Conservation (phyloP, 2,888 invertebrate species). For the Vesta saturnalis region DNA sequence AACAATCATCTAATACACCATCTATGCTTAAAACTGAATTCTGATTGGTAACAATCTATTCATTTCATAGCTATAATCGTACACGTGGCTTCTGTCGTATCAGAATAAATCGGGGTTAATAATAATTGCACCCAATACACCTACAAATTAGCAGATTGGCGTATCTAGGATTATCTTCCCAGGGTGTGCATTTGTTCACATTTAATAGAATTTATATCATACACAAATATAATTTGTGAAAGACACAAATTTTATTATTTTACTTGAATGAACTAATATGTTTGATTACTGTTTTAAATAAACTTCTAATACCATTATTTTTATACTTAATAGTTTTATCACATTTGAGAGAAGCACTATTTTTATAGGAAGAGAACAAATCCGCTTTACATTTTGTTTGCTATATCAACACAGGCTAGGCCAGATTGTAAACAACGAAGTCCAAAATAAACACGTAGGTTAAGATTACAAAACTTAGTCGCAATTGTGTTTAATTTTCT, state of each 20-base stretch:
- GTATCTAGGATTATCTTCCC: neutral
- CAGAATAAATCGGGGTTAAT: neutral
- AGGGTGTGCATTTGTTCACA: neutral
- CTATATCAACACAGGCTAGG: neutral
- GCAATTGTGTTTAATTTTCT: neutral
- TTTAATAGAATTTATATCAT: neutral
- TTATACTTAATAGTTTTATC: too few species aligned
- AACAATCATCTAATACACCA: too few species aligned
- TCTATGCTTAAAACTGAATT: too few species aligned
- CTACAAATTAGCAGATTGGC: neutral
- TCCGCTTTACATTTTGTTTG: neutral
- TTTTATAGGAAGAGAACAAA: too few species aligned
- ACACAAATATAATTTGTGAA: neutral
- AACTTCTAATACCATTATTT: too few species aligned
- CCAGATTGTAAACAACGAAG: neutral
- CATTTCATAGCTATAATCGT: neutral
- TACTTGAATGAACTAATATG: too few species aligned
- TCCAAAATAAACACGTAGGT: neutral
- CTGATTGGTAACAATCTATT: too few species aligned
- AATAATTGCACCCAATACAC: slow-evolving; percentile 1
- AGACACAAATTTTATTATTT: too few species aligned
- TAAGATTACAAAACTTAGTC: neutral
- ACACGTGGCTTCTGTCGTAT: neutral
- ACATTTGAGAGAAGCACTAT: too few species aligned
- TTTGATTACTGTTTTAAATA: too few species aligned